phyloP scores from a whole-genome alignment of 2,888 invertebrate genomes.

The Pseudoips prasinana region DNA sequence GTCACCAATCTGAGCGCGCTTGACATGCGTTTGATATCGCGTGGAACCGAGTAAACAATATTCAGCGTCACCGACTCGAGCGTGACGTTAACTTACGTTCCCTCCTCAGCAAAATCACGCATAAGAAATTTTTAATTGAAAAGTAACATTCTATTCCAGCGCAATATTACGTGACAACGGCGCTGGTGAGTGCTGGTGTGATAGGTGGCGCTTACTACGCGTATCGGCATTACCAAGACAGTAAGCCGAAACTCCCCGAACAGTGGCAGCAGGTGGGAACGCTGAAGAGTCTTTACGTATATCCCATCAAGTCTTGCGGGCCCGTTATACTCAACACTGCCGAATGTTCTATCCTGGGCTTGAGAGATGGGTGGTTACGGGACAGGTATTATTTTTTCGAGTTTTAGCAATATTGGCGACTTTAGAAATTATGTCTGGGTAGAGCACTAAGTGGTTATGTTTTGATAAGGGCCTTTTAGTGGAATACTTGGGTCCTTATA shows the following conservation, averaged over 20 bases:
- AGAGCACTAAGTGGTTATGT: no score
- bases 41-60: no score
- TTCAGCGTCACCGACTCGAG: no score
- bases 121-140: no score
- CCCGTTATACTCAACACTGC: slow-evolving; percentile 68
- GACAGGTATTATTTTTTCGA: slow-evolving; percentile 65
- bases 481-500: no score
- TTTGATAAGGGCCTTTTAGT: no score
- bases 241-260: slow-evolving; percentile 54
- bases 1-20: no score
- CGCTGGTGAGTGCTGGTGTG: slow-evolving; percentile 49
- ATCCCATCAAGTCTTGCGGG: slow-evolving; percentile 84
- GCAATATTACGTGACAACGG: slow-evolving; percentile 44
- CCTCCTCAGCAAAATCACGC: no score
- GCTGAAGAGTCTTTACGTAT: slow-evolving; percentile 75
- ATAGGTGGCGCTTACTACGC: slow-evolving; percentile 57
- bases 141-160: no score
- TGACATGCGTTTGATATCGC: no score
- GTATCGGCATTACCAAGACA: slow-evolving; percentile 47
- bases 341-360: slow-evolving; percentile 78
- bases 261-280: slow-evolving; percentile 83
- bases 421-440: neutral
- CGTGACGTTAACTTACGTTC: no score
- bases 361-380: slow-evolving; percentile 77
- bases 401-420: slow-evolving; percentile 1